phyloP scores from a whole-genome alignment of 2,888 invertebrate species.

The Axea sp. region DNA sequence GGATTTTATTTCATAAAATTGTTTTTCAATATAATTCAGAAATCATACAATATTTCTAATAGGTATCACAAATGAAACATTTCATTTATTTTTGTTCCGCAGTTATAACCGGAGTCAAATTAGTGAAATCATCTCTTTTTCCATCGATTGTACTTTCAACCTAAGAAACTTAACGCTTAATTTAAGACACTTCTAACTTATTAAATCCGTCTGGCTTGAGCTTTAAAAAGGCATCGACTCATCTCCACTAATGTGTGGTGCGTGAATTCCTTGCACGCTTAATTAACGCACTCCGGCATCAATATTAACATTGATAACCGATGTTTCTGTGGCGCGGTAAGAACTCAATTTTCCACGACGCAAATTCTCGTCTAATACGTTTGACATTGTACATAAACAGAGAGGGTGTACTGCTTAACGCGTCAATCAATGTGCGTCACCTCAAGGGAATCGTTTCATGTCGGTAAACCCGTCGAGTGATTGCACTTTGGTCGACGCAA shows the following conservation, averaged over 20 bases:
- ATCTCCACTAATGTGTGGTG: slow-evolving; percentile 17
- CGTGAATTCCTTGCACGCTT: slow-evolving; percentile 37
- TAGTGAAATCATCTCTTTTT: slow-evolving; percentile 57
- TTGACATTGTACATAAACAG: slow-evolving; percentile 46
- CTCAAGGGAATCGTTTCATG: slow-evolving; percentile 45
- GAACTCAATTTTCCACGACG: slow-evolving; percentile 44
- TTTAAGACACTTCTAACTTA: slow-evolving; percentile 53
- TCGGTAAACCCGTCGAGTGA: slow-evolving; percentile 29
- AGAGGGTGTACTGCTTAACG: slow-evolving; percentile 34
- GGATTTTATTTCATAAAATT: no score
- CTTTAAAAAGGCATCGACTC: slow-evolving; percentile 38
- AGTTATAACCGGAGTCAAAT: slow-evolving; percentile 12
- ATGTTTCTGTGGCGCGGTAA: slow-evolving; percentile 15
- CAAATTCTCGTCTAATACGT: slow-evolving; percentile 35
- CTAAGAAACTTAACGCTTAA: slow-evolving; percentile 53
- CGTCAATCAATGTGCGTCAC: slow-evolving; percentile 48
- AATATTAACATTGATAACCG: slow-evolving; percentile 37
- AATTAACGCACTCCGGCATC: slow-evolving; percentile 21
- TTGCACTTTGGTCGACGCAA: slow-evolving; percentile 11
- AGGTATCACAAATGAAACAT: no score
- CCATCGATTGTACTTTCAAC: slow-evolving; percentile 65
- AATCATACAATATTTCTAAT: no score
- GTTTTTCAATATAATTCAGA: no score
- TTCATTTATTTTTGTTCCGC: no score
- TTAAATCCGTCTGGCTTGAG: slow-evolving; percentile 50